phyloP scores from a whole-genome alignment of 2,113 vertebrate species.

The Tricholaema leucomelas region DNA sequence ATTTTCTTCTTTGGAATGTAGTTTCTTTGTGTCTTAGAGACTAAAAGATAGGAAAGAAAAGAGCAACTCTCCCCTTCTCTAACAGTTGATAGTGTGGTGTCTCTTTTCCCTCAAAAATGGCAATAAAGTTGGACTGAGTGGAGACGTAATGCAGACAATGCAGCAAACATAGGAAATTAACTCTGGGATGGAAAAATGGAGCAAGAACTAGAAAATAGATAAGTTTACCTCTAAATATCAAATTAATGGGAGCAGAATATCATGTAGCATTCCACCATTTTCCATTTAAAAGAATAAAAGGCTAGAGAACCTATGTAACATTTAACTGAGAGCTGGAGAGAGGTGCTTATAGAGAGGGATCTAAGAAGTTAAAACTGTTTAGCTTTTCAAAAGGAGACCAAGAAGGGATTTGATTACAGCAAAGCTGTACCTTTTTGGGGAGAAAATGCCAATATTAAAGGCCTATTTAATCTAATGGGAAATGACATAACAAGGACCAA shows the following conservation, averaged over 20 bases:
- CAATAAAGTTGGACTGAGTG: slow-evolving; percentile 6
- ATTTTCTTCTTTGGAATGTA: slow-evolving; percentile 3
- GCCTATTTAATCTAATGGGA: slow-evolving; percentile 23
- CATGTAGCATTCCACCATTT: not conserved
- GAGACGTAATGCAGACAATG: slow-evolving; percentile 29
- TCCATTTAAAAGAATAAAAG: not conserved
- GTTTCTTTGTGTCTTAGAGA: slow-evolving; percentile 21
- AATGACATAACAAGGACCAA: slow-evolving; percentile 56
- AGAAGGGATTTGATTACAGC: slow-evolving; percentile 12
- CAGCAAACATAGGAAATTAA: not conserved
- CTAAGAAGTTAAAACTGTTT: not conserved
- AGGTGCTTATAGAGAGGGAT: not conserved
- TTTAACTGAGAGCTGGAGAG: not conserved
- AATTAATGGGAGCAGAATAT: not conserved
- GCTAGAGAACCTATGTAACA: not conserved
- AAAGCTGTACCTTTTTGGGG: not conserved
- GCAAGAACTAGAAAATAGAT: not conserved
- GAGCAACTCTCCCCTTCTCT: not conserved
- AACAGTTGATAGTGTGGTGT: not conserved
- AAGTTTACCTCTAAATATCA: not conserved
- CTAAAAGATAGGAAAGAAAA: slow-evolving; percentile 12
- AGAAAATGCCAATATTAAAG: slow-evolving; percentile 24
- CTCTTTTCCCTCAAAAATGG: slow-evolving; percentile 37
- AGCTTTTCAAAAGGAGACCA: not conserved
- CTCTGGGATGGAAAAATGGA: not conserved